Conservation (phyloP, 2,797 vertebrate genomes). For the Neosilurus mollespiculum region DNA sequence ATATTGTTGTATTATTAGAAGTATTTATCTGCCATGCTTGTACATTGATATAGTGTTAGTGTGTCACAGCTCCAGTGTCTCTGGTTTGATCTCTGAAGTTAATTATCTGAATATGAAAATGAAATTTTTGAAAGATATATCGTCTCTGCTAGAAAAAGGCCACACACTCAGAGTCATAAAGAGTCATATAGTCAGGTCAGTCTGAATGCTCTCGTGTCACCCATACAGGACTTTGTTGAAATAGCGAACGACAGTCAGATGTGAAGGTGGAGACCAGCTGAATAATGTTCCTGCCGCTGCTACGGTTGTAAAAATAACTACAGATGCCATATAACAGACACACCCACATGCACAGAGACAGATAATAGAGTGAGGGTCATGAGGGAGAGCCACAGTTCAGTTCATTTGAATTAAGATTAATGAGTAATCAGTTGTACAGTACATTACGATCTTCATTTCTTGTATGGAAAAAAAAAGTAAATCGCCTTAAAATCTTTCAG, state of each 20-base stretch:
- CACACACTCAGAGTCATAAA: neutral
- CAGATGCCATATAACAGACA: conserved; percentile 37
- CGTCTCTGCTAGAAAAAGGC: neutral
- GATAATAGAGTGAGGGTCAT: neutral
- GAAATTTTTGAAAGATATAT: neutral
- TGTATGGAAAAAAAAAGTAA: neutral
- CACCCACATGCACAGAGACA: neutral
- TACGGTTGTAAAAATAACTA: conserved; percentile 58
- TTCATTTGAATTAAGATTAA: no score
- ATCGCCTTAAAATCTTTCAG: neutral
- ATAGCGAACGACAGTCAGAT: conserved; percentile 49
- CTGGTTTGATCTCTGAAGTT: neutral
- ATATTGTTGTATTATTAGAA: neutral
- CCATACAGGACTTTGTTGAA: conserved; percentile 45
- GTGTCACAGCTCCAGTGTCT: neutral
- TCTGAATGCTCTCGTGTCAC: conserved; percentile 23
- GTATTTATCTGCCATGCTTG: neutral
- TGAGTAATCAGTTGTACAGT: neutral
- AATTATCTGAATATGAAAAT: neutral
- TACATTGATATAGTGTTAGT: neutral
- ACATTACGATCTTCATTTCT: neutral
- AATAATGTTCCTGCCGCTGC: conserved; percentile 60
- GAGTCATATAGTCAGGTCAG: neutral
- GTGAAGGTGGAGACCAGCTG: conserved; percentile 49
- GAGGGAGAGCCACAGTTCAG: no score